Conservation (phyloP, 2,113 vertebrate genomes). For the Erythrocercus mccallii region DNA sequence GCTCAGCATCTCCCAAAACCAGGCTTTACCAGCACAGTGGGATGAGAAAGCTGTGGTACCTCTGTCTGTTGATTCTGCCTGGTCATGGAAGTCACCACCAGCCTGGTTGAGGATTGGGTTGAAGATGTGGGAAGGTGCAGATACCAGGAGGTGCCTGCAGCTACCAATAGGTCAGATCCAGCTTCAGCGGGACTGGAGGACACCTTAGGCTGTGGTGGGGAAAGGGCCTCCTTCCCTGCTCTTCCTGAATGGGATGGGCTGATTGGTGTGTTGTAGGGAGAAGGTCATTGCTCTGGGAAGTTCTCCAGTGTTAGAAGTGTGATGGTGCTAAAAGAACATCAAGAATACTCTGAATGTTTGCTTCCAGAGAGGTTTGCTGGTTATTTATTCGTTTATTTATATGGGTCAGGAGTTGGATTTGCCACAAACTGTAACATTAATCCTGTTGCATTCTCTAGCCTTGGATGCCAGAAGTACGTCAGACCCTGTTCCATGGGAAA, state of each 20-base stretch:
- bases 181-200: not conserved
- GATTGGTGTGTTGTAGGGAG: not conserved
- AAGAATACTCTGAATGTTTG: not conserved
- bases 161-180: not conserved
- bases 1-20: not conserved
- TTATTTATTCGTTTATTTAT: not conserved
- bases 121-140: not conserved
- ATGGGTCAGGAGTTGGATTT: not conserved
- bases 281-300: not conserved
- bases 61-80: not conserved
- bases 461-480: not conserved
- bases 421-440: not conserved
- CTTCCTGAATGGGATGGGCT: not conserved
- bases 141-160: not conserved
- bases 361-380: not conserved
- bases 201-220: not conserved
- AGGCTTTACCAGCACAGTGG: not conserved
- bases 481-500: not conserved
- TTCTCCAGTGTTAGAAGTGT: not conserved
- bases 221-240: not conserved
- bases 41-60: fast-evolving
- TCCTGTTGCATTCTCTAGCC: not conserved
- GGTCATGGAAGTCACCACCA: not conserved
- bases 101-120: not conserved
- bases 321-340: not conserved